Evolutionary conservation across 2,113 vertebrate genomes (phyloP), one percentile per base, ranked within the genome.

Genomic region (Agapornis roseicollis): DNA sequence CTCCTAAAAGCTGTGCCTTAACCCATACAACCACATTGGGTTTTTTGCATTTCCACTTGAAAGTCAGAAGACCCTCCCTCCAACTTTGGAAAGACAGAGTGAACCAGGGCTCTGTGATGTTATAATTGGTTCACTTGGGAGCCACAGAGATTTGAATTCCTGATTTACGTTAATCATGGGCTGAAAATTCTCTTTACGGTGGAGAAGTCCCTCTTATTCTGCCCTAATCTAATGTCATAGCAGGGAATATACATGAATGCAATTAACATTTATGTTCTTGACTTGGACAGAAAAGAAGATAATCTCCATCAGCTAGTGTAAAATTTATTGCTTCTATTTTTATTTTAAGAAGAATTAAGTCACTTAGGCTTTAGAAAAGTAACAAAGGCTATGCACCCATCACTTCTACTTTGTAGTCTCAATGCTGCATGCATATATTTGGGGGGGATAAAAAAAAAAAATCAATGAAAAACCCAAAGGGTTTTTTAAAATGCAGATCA

Each of bases 101-200:
- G 13, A 79, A 64, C 44, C 66, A 93, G 31, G n/a, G 63, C 88
- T 84, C 93, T 83, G 66, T 47, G 1, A 65, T 89, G 60, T 90
- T 96, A 95, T 97, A 97, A 97, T 94, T 97, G 95, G 95, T 81
- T 97, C 97, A 97, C 92, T 93, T 94, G 96, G 96, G 95, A 97
- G 84, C 55, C 80, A 94, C 80, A 49, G 70, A 95, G 89, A 96
- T 97, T 76, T 93, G 78, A 96, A 96, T 92, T 94, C 96, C 93
- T 89, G 73, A 97, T 96, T 96, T 97, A 96, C 95, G 93, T 79
- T 96, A 97, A 97, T 94, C 70, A 80, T 0, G 18, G 82, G 20
- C 61, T 71, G 72, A 96, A 97, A 94, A 79, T 73, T 92, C 93
- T 96, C 91, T 95, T 96, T 96, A 89, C 85, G 47, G 81, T 14